Conservation (phyloP, 2,797 vertebrate genomes). For the Argya squamiceps region DNA sequence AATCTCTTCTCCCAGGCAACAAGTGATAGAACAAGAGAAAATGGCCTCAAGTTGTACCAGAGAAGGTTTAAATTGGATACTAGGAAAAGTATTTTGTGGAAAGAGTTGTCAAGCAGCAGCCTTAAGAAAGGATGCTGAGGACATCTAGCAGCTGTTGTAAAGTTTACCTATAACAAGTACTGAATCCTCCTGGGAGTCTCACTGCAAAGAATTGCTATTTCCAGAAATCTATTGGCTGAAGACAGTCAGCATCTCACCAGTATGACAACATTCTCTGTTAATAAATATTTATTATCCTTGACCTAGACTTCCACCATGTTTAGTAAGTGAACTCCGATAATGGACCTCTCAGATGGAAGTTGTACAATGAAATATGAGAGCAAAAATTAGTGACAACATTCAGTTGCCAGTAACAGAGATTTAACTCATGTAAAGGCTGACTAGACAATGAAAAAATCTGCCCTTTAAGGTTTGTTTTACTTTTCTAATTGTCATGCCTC, state of each 20-base stretch:
- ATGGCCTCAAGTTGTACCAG: background rate
- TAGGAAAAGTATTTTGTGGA: background rate
- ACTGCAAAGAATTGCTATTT: background rate
- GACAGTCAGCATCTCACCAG: background rate
- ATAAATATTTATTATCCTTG: background rate
- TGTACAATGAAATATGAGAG: background rate
- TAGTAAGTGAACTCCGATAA: background rate
- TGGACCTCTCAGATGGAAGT: background rate
- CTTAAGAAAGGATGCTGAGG: background rate
- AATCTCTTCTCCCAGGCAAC: background rate
- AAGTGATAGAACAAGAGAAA: background rate
- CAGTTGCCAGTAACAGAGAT: background rate
- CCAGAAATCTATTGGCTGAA: background rate
- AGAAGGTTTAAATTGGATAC: background rate
- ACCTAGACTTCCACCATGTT: background rate
- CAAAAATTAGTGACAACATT: background rate
- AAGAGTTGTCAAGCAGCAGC: background rate
- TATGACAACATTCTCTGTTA: background rate
- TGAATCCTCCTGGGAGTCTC: background rate
- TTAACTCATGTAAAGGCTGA: background rate
- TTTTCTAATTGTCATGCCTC: background rate
- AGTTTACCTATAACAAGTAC: background rate
- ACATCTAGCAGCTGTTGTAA: background rate
- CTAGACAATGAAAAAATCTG: background rate
- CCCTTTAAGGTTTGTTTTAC: background rate